phyloP scores from a whole-genome alignment of 2,797 vertebrate species.

The Pipistrellus pipistrellus region DNA sequence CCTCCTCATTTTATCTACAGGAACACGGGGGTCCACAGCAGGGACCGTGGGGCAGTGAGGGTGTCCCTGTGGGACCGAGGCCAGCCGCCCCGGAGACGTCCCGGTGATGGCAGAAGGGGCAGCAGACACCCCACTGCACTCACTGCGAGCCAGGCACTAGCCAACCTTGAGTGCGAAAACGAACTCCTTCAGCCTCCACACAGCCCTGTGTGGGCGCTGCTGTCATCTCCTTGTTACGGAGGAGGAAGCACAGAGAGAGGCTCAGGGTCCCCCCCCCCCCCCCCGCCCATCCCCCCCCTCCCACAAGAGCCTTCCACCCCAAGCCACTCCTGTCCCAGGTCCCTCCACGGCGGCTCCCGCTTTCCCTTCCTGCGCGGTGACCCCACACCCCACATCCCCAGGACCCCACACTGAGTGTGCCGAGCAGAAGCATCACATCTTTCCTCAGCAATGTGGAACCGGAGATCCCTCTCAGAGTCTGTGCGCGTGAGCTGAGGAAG shows the following conservation, averaged over 20 bases:
- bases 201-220: background rate
- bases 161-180: background rate
- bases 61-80: background rate
- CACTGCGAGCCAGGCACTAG: background rate
- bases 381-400: rapidly evolving
- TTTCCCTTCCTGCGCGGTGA: background rate
- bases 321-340: background rate
- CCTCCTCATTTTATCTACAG: background rate
- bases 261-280: background rate
- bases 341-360: rapidly evolving
- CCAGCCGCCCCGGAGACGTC: background rate
- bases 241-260: background rate
- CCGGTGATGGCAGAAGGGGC: background rate
- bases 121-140: background rate
- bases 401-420: background rate
- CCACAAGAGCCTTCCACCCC: rapidly evolving
- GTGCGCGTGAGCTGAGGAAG: background rate
- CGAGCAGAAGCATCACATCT: rapidly evolving
- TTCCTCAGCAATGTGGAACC: rapidly evolving
- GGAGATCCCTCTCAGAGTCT: background rate
- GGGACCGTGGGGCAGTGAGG: background rate
- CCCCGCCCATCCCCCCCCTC: background rate
- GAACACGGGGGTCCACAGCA: background rate
- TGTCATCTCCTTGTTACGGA: too few relatives aligned
- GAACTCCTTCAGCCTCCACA: background rate